phyloP scores from a whole-genome alignment of 2,113 vertebrate genomes.

The Callithrix jacchus region DNA sequence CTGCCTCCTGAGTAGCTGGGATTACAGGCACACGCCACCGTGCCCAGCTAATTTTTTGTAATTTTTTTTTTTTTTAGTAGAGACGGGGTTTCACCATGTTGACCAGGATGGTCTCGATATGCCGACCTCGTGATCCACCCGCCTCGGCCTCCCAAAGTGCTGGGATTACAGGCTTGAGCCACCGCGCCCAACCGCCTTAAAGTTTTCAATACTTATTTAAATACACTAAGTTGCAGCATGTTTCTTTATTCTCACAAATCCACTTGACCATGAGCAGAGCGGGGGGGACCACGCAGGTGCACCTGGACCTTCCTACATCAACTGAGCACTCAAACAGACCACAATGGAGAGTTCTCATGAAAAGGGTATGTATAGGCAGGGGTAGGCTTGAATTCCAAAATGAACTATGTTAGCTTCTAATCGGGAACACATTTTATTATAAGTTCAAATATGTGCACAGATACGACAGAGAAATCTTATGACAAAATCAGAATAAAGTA shows the following conservation, averaged over 20 bases:
- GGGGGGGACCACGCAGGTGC: fast-evolving
- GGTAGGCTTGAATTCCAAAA: neutral
- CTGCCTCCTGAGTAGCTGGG: too few species aligned
- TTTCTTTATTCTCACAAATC: neutral
- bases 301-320: neutral
- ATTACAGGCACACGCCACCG: too few species aligned
- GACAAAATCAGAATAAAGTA: neutral
- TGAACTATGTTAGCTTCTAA: neutral
- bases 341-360: fast-evolving
- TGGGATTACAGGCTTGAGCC: too few species aligned
- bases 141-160: too few species aligned
- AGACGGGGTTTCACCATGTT: too few species aligned
- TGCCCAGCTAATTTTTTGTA: too few species aligned
- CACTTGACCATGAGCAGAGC: neutral
- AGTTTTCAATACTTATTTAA: neutral
- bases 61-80: too few species aligned
- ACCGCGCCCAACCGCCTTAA: too few species aligned
- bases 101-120: too few species aligned
- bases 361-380: neutral
- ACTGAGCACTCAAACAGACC: fast-evolving
- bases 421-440: neutral
- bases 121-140: too few species aligned
- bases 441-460: neutral
- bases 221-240: neutral
- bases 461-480: neutral